Evolutionary conservation across 2,888 invertebrate genomes (phyloP), one percentile per base, ranked within the genome.

Genomic region (Acrobasis consociella): DNA sequence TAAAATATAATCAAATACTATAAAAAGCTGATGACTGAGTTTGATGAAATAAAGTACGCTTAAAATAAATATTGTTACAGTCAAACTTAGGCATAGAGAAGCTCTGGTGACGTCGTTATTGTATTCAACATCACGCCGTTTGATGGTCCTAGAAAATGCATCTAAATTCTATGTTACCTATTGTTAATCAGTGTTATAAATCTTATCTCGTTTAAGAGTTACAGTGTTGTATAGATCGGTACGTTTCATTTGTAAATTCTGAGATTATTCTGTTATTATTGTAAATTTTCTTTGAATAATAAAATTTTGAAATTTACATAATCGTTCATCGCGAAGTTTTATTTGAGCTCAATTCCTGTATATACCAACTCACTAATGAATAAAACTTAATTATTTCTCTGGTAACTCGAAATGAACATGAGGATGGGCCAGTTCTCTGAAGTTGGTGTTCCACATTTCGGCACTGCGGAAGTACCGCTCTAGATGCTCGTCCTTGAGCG

Each of bases 131-230:
- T 71, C 80, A 81, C 77, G 74, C 73, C 73, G 77, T 80, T 86
- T 78, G 86, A 82, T 86, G 88, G 87, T 81, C 83, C 84, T 90
- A 91, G 89, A 86, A 83, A 84, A 83, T 79, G 73, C 75, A 82
- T 83, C 85, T 84, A 83, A 85, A 85, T 79, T 86, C 88, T 86
- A 86, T 80, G 87, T 90, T 90, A 69, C 69, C 69, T 69, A 87
- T 90, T 88, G 90, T 91, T 91, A 90, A 87, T 92, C 88, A 91
- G 86, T 91, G 92, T 92, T 91, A 85, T 83, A 86, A 89, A 89
- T 87, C 89, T 90, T 89, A 86, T 89, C 90, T 90, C 88, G 88
- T 89, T 89, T 91, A 91, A 90, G 88, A 87, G 89, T 90, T 88
- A 88, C 87, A 88, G 89, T 92, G 90, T 91, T 91, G 92, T 92